These are phyloP conservation scores for Anguilla obscura DNA, from an alignment of 2,797 vertebrate species.

Conservation along the genomic window DNA sequence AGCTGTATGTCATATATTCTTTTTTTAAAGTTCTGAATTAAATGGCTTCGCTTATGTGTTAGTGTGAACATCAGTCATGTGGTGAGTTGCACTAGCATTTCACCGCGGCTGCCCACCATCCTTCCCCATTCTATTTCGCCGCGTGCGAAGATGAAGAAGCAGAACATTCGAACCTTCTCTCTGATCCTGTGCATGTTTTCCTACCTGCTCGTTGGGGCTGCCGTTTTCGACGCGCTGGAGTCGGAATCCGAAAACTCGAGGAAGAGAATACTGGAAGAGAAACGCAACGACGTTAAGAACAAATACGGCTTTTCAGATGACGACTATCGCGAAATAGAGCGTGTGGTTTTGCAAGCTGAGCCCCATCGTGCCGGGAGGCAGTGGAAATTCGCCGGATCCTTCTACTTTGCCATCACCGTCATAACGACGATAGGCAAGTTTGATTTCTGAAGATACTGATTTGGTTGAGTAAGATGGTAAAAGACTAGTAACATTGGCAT, in stretches of 20 bases:
- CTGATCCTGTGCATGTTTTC: conserved; percentile 80
- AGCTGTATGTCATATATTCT: not conserved
- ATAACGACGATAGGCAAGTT: conserved; percentile 89
- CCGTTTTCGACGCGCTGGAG: conserved; percentile 86
- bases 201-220: conserved; percentile 84
- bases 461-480: not conserved
- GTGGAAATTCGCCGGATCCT: conserved; percentile 87
- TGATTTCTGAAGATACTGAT: not conserved
- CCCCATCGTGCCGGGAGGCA: conserved; percentile 81
- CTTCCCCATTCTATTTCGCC: conserved; percentile 29
- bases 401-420: conserved; percentile 90
- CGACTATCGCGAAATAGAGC: conserved; percentile 80
- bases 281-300: conserved; percentile 72
- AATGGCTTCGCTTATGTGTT: not conserved
- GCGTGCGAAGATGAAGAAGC: conserved; percentile 74
- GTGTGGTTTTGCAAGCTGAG: conserved; percentile 78
- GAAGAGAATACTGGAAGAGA: conserved; percentile 75
- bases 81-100: conserved; percentile 11
- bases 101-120: conserved; percentile 22
- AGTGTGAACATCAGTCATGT: not conserved
- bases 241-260: conserved; percentile 77
- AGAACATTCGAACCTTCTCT: conserved; percentile 77
- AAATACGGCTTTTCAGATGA: conserved; percentile 79
- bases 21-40: not conserved
- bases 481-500: not conserved